Conservation (phyloP, 1,140 invertebrate genomes). For the Plodia interpunctella region DNA sequence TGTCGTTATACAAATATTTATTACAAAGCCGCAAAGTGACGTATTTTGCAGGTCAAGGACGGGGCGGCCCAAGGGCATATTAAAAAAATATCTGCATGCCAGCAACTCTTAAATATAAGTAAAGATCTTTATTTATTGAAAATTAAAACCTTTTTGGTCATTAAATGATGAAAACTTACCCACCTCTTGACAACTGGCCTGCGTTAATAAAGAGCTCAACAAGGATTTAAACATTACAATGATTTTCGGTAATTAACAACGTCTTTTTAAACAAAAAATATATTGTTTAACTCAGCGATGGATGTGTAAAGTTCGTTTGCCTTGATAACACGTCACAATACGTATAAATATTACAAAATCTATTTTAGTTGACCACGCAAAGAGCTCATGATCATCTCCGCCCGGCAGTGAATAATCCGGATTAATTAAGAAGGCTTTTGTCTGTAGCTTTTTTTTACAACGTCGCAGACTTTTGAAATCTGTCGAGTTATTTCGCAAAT, state of each 20-base stretch:
- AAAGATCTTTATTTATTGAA: background rate
- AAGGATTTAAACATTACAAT: constrained; percentile 75
- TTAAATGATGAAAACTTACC: constrained; percentile 75
- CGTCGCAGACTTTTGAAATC: constrained; percentile 15
- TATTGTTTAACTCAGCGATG: constrained; percentile 47
- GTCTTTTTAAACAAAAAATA: constrained; percentile 44
- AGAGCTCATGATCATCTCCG: constrained; percentile 59
- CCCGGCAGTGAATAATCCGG: constrained; percentile 32
- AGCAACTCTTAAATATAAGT: background rate
- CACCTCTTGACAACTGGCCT: constrained; percentile 80
- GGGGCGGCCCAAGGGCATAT: constrained; percentile 53
- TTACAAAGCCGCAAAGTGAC: constrained; percentile 34
- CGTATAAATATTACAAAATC: constrained; percentile 68
- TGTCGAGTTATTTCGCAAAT: background rate
- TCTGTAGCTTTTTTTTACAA: constrained; percentile 16
- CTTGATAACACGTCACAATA: constrained; percentile 66
- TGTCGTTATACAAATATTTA: constrained; percentile 15
- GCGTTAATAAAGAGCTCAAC: constrained; percentile 67
- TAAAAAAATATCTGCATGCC: constrained; percentile 9
- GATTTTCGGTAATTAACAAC: constrained; percentile 56
- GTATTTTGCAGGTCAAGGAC: constrained; percentile 59
- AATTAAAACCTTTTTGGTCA: constrained; percentile 15
- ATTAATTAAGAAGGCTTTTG: constrained; percentile 22
- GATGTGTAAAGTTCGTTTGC: constrained; percentile 55
- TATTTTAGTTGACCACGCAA: constrained; percentile 71